These are phyloP conservation scores for Brachystomella parvula DNA, from an alignment of 1,140 invertebrate genomes.

Conservation along the genomic window DNA sequence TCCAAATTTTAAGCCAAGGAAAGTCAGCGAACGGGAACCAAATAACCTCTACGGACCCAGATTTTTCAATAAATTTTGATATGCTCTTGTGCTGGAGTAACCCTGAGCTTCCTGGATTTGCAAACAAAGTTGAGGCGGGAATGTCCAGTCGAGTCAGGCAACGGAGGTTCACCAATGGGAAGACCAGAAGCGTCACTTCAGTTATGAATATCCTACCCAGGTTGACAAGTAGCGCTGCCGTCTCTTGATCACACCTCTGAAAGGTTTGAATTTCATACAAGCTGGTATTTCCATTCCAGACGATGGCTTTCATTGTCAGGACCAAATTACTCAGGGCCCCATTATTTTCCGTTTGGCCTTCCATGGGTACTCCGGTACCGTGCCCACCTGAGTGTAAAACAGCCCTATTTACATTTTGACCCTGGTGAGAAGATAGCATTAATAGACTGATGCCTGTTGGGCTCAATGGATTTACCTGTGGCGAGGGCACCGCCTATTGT, in stretches of 20 bases:
- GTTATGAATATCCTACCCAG: conserved; percentile 24
- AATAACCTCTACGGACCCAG: conserved; percentile 19
- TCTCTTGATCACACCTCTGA: conserved; percentile 11
- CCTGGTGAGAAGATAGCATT: neutral
- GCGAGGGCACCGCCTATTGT: conserved; percentile 30
- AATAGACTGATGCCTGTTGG: neutral
- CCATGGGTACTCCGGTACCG: conserved; percentile 14
- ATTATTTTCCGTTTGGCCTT: neutral
- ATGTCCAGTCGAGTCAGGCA: conserved; percentile 24
- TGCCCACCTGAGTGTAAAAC: conserved; percentile 8
- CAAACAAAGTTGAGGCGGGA: conserved; percentile 18
- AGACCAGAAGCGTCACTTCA: conserved; percentile 14
- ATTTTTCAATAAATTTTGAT: neutral
- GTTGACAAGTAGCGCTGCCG: conserved; percentile 6
- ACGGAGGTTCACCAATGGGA: conserved; percentile 15
- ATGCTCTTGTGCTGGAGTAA: neutral
- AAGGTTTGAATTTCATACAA: conserved; percentile 16
- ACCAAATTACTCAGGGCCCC: conserved; percentile 26
- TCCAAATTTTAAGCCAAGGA: conserved; percentile 27
- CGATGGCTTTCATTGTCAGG: conserved; percentile 15
- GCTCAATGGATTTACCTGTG: neutral
- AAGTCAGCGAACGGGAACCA: conserved; percentile 19
- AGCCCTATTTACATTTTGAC: no score
- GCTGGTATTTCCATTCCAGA: conserved; percentile 11
- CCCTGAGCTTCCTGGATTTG: neutral